Percentiles rank a stretch among this genome's conserved stretches.
Evolutionary conservation across 2,113 vertebrate genomes (phyloP).

Genomic region (Vicugna pacos): DNA sequence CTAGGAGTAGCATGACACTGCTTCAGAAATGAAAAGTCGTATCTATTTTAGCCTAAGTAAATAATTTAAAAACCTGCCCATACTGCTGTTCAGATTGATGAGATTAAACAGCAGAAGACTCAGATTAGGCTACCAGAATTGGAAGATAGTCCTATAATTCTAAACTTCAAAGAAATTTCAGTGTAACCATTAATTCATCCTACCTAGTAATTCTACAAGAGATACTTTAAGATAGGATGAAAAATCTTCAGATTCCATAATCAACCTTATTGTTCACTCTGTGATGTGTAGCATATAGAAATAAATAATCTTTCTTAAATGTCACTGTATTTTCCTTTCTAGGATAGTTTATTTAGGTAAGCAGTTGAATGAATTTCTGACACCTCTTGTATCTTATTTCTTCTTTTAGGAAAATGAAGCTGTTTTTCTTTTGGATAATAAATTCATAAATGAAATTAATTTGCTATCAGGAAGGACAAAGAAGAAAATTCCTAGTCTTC

Average conservation of each 20-base stretch:
- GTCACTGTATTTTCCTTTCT: constrained; percentile 53
- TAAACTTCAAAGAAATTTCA: constrained; percentile 47
- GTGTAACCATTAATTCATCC: background rate
- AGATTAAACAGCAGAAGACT: background rate
- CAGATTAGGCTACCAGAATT: background rate
- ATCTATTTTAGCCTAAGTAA: constrained; percentile 28
- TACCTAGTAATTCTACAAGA: background rate
- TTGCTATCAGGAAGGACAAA: constrained; percentile 93
- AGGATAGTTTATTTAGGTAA: constrained; percentile 1
- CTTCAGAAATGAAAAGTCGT: constrained; percentile 90
- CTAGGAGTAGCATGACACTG: constrained; percentile 96
- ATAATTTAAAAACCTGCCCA: background rate
- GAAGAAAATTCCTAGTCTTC: constrained; percentile 92
- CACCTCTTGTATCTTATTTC: constrained; percentile 33
- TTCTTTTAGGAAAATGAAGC: constrained; percentile 93
- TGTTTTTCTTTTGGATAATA: constrained; percentile 94
- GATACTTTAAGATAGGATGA: constrained; percentile 18
- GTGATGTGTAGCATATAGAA: background rate
- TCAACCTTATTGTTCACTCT: constrained; percentile 45
- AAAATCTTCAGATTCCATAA: background rate
- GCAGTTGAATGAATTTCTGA: constrained; percentile 1
- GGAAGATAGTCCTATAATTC: background rate
- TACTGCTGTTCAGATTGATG: background rate
- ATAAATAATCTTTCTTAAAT: constrained; percentile 27
- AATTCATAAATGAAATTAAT: constrained; percentile 93